These are phyloP conservation scores for Callyntrura guangdongensis DNA, from an alignment of 2,888 invertebrate species.

Conservation along the genomic window DNA sequence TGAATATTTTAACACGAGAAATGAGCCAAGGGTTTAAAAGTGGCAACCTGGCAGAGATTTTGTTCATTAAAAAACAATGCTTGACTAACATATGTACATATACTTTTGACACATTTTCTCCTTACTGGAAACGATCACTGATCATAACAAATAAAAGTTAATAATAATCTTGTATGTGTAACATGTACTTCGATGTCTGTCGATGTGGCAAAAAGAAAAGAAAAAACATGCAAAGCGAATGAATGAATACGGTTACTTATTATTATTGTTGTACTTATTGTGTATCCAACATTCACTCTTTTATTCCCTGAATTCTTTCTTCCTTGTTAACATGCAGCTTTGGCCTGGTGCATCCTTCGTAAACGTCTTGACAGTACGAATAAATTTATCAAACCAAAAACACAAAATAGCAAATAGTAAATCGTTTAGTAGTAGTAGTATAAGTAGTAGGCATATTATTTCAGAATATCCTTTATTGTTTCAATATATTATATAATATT, in stretches of 20 bases:
- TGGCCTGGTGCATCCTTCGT: slow-evolving; percentile 97
- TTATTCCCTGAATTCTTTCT: slow-evolving; percentile 57
- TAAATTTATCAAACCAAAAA: slow-evolving; percentile 48
- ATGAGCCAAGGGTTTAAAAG: too few species aligned
- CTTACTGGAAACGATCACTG: neutral
- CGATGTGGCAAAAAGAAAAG: slow-evolving; percentile 24
- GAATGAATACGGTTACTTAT: slow-evolving; percentile 13
- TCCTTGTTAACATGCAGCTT: slow-evolving; percentile 88
- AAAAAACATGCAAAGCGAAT: slow-evolving; percentile 12
- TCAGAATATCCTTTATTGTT: neutral
- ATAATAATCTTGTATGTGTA: slow-evolving; percentile 27
- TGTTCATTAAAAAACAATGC: neutral
- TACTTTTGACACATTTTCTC: neutral
- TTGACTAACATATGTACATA: slow-evolving; percentile 76
- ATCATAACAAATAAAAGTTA: neutral
- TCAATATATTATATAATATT: neutral
- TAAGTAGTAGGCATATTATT: slow-evolving; percentile 5
- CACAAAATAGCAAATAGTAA: neutral
- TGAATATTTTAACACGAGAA: neutral
- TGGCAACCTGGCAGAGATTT: too few species aligned
- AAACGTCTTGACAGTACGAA: slow-evolving; percentile 96
- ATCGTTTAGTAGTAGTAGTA: slow-evolving; percentile 37
- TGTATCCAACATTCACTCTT: slow-evolving; percentile 36
- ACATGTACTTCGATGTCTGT: neutral
- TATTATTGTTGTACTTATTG: slow-evolving; percentile 8